Percentiles rank a stretch among this genome's conserved stretches.
Evolutionary conservation across 1,140 invertebrate species (phyloP).

Genomic region (Gonatopus flavifemur): DNA sequence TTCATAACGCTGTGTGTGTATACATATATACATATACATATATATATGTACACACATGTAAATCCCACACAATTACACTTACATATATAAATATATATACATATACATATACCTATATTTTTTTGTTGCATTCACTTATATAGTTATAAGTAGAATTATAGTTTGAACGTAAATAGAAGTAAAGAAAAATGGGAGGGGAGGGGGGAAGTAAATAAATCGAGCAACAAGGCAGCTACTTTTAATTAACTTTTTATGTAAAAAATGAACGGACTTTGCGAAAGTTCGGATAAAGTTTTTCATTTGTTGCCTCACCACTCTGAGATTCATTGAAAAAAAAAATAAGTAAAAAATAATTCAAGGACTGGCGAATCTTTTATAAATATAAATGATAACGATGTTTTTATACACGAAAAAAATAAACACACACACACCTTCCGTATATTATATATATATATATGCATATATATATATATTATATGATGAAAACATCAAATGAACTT

Average conservation of each 20-base stretch:
- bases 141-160: conserved; percentile 24
- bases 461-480: too few species aligned
- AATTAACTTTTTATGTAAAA: conserved; percentile 31
- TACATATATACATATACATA: conserved; percentile 1
- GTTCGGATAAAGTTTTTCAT: too few species aligned
- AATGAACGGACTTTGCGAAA: conserved; percentile 28
- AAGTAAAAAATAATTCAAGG: too few species aligned
- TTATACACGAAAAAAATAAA: conserved; percentile 28
- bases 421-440: conserved; percentile 1
- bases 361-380: conserved; percentile 31
- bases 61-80: conserved; percentile 23
- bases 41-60: conserved; percentile 5
- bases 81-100: conserved; percentile 16
- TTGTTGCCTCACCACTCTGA: too few species aligned
- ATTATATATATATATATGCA: conserved; percentile 5
- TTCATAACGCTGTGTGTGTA: conserved; percentile 14
- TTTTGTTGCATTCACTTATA: conserved; percentile 20
- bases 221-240: conserved; percentile 31
- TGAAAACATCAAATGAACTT: conserved; percentile 26
- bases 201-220: conserved; percentile 21
- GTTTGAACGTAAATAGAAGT: conserved; percentile 6
- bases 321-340: too few species aligned
- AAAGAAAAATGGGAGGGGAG: background rate
- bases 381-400: conserved; percentile 32
- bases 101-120: conserved; percentile 13